These are phyloP conservation scores for Mechanitis mazaeus DNA, from an alignment of 2,888 invertebrate genomes.

Conservation along the genomic window DNA sequence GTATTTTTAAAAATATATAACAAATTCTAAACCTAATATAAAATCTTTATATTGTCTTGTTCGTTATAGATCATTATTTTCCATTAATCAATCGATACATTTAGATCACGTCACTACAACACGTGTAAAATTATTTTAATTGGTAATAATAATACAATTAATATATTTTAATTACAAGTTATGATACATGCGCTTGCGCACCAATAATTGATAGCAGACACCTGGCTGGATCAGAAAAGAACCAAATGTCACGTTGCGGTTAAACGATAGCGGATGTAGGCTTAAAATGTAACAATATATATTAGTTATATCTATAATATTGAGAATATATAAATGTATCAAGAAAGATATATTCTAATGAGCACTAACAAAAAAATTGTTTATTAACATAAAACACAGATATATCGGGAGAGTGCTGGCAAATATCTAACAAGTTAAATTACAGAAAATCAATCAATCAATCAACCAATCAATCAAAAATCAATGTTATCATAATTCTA, in stretches of 20 bases:
- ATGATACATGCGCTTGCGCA: too few relatives aligned
- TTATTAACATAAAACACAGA: not conserved
- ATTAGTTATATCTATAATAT: too few relatives aligned
- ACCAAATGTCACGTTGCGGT: slow-evolving; percentile 21
- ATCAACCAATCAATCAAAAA: not conserved
- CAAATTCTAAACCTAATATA: too few relatives aligned
- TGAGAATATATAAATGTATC: too few relatives aligned
- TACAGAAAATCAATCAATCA: too few relatives aligned
- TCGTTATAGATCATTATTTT: not conserved
- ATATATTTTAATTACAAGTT: slow-evolving; percentile 9
- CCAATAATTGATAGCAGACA: slow-evolving; percentile 13
- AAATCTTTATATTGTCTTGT: not conserved
- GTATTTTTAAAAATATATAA: too few relatives aligned
- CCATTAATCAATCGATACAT: not conserved
- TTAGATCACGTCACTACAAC: slow-evolving; percentile 9
- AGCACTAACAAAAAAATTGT: not conserved
- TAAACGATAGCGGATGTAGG: slow-evolving; percentile 13
- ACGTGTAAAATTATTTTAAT: slow-evolving; percentile 8
- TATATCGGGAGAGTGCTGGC: too few relatives aligned
- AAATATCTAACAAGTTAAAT: too few relatives aligned
- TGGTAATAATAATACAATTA: not conserved
- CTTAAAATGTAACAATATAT: slow-evolving; percentile 1
- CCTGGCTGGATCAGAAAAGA: slow-evolving; percentile 16
- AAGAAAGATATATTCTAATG: too few relatives aligned
- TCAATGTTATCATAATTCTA: not conserved